phyloP scores from a whole-genome alignment of 2,797 vertebrate species.

The Fistularia tabacaria region DNA sequence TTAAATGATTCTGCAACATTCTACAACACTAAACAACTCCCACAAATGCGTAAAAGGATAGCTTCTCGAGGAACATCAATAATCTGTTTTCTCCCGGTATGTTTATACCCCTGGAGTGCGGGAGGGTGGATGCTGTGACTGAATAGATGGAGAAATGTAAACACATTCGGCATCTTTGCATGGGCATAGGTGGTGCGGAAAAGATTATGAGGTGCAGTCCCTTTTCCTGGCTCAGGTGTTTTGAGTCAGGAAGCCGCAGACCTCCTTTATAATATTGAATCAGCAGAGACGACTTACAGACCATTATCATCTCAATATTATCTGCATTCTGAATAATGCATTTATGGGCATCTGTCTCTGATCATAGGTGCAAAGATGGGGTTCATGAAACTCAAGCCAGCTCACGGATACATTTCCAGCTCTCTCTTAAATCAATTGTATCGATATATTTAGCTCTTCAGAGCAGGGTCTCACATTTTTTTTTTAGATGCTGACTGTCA shows the following conservation, averaged over 20 bases:
- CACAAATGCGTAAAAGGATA: slow-evolving; percentile 11
- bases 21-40: slow-evolving; percentile 4
- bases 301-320: slow-evolving; percentile 38
- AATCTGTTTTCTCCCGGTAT: slow-evolving; percentile 25
- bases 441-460: slow-evolving; percentile 29
- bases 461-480: too few species aligned
- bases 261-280: slow-evolving; percentile 43
- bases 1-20: slow-evolving; percentile 10
- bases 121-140: neutral
- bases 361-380: slow-evolving; percentile 11
- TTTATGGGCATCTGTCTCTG: slow-evolving; percentile 8
- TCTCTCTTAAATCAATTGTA: slow-evolving; percentile 39
- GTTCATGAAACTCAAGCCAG: neutral
- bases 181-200: slow-evolving; percentile 39
- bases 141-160: slow-evolving; percentile 32
- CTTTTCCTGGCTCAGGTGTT: slow-evolving; percentile 39
- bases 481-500: too few species aligned
- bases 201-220: slow-evolving; percentile 28
- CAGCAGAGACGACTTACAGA: slow-evolving; percentile 24
- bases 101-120: slow-evolving; percentile 26
- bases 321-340: slow-evolving; percentile 49
- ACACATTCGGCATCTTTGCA: slow-evolving; percentile 17
- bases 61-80: slow-evolving; percentile 16
- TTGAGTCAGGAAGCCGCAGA: slow-evolving; percentile 14
- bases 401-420: slow-evolving; percentile 1